A percentile compares a stretch with the other conserved stretches of the same genome.
Conservation (phyloP, 92 coral and sea anemone species). For the Isaurus tuberculatus region DNA sequence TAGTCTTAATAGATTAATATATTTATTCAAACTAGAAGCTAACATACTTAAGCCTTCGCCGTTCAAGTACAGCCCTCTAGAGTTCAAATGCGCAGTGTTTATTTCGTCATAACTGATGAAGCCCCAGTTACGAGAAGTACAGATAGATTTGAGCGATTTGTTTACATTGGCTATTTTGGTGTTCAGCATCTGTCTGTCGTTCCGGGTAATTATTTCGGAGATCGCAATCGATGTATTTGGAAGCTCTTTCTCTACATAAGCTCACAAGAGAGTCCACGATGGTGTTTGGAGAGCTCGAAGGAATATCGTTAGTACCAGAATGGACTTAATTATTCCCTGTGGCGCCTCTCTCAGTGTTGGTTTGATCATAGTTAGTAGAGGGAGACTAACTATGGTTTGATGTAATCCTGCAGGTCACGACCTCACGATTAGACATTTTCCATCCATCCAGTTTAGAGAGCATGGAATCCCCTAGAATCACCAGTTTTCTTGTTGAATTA, state of each 20-base stretch:
- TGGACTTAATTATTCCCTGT: neutral
- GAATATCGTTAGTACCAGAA: neutral
- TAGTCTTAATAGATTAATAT: neutral
- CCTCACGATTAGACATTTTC: too few relatives aligned
- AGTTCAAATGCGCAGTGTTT: neutral
- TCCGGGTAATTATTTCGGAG: neutral
- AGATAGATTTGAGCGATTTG: neutral
- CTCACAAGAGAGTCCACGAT: conserved; percentile 9
- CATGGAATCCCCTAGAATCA: too few relatives aligned
- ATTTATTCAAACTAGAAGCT: neutral
- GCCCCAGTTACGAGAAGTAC: neutral
- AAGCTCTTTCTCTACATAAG: neutral
- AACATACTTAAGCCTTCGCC: neutral
- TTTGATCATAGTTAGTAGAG: too few relatives aligned
- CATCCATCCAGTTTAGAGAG: too few relatives aligned
- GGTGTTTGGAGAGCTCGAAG: neutral
- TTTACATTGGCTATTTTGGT: neutral
- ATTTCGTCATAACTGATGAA: neutral
- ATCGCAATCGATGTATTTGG: neutral
- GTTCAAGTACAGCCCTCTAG: neutral
- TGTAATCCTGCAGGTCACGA: too few relatives aligned
- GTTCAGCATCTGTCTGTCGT: neutral
- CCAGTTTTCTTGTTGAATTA: too few relatives aligned
- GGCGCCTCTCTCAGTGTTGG: neutral
- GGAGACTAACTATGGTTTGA: too few relatives aligned